These are phyloP conservation scores for Pogonophryne albipinna DNA, from an alignment of 2,797 vertebrate genomes.

Conservation along the genomic window DNA sequence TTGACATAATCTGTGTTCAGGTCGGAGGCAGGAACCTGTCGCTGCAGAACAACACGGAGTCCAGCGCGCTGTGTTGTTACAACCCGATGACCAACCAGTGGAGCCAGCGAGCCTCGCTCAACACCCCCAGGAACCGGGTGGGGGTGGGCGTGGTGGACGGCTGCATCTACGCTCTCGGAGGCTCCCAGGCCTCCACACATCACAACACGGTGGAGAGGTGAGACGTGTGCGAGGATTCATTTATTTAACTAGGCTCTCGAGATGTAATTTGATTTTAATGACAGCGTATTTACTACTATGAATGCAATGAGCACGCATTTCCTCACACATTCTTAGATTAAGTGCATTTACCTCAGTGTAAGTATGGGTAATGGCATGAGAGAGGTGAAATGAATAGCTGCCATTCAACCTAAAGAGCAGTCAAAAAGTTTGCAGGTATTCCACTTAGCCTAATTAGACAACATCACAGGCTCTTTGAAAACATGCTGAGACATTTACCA, in stretches of 20 bases:
- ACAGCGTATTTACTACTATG: conserved; percentile 28
- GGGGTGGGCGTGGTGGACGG: conserved; percentile 86
- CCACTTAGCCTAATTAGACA: conserved; percentile 54
- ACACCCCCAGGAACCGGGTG: conserved; percentile 86
- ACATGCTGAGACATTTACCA: conserved; percentile 59
- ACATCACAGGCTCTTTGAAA: conserved; percentile 31
- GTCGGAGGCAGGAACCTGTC: conserved; percentile 87
- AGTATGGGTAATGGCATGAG: conserved; percentile 37
- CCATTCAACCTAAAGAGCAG: conserved; percentile 56
- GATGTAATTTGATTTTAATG: conserved; percentile 50
- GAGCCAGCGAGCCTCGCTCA: conserved; percentile 83
- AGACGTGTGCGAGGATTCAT: conserved; percentile 45
- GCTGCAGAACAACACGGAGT: conserved; percentile 82
- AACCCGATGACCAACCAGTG: conserved; percentile 91
- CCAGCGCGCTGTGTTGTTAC: conserved; percentile 84
- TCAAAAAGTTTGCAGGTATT: conserved; percentile 48
- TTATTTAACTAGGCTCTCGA: conserved; percentile 14
- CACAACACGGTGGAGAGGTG: conserved; percentile 88
- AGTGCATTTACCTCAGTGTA: conserved; percentile 20
- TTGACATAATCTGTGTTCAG: conserved; percentile 43
- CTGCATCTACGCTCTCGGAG: conserved; percentile 88
- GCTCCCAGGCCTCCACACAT: conserved; percentile 86
- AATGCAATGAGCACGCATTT: conserved; percentile 17
- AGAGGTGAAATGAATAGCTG: conserved; percentile 41
- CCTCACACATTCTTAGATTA: conserved; percentile 21